Percentiles rank a stretch among this genome's conserved stretches.
Conservation (phyloP, 2,888 invertebrate species). For the Mongoloraphidia duomilia region DNA sequence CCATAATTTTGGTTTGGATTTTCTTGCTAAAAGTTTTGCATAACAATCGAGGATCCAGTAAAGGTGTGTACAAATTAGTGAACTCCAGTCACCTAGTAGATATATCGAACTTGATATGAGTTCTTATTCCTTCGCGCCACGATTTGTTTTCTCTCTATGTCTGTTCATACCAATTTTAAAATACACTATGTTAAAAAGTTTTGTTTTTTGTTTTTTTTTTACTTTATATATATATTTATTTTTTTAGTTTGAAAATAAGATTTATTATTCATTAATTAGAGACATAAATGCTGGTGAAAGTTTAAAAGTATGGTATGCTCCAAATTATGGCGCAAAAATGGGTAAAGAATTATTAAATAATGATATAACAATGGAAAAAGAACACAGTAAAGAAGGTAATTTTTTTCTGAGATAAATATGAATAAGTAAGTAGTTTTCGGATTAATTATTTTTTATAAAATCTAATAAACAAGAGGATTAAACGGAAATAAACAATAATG, state of each 20-base stretch:
- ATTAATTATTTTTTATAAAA: background rate
- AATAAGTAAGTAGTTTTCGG: background rate
- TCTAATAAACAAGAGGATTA: background rate
- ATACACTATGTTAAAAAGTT: background rate
- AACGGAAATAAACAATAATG: no score
- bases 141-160: no score
- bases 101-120: constrained; percentile 1
- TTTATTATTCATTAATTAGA: constrained; percentile 31
- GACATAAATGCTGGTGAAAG: constrained; percentile 33
- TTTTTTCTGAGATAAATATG: background rate
- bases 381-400: background rate
- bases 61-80: no score
- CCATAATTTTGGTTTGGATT: no score
- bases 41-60: no score
- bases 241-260: constrained; percentile 25
- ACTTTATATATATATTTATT: background rate
- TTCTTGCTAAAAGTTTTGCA: no score
- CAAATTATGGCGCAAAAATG: constrained; percentile 39
- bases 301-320: constrained; percentile 43
- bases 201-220: background rate
- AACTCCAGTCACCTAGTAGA: no score
- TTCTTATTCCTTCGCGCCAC: no score
- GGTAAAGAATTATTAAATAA: constrained; percentile 20
- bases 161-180: no score
- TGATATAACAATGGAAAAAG: constrained; percentile 7